Evolutionary conservation across 2,888 invertebrate species (phyloP).

Genomic region (Torymus auratus): DNA sequence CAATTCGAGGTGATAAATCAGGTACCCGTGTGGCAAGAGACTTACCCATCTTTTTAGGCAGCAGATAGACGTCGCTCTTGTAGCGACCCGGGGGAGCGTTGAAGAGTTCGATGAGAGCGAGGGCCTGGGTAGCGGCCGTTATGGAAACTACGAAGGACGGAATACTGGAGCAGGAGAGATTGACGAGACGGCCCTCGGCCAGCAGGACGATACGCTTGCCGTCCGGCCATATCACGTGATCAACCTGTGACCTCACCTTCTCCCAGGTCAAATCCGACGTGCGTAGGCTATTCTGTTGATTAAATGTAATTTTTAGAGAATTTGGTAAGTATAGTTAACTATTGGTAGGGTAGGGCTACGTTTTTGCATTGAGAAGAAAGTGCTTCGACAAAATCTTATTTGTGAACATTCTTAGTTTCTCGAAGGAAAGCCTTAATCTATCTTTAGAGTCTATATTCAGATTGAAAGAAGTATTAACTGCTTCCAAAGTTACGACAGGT

Average conservation of each 20-base stretch:
- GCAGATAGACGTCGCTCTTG: constrained; percentile 96
- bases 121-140: constrained; percentile 96
- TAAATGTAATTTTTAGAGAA: constrained; percentile 19
- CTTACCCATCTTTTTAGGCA: constrained; percentile 98
- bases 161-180: constrained; percentile 96
- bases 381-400: no score
- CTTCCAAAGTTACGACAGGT: no score
- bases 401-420: no score
- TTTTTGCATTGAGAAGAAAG: no score
- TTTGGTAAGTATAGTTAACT: not conserved
- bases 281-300: constrained; percentile 86
- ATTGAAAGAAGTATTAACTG: no score
- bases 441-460: no score
- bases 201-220: constrained; percentile 95
- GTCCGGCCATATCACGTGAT: constrained; percentile 99
- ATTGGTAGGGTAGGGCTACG: not conserved
- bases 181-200: constrained; percentile 96
- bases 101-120: constrained; percentile 97
- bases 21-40: constrained; percentile 36
- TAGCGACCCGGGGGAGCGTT: constrained; percentile 97
- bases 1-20: not conserved
- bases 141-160: constrained; percentile 99
- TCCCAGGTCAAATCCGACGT: constrained; percentile 98
- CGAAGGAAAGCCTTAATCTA: no score
- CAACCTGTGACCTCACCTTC: constrained; percentile 97